Conservation (phyloP, 2,113 vertebrate genomes). For the Nesospiza acunhae region DNA sequence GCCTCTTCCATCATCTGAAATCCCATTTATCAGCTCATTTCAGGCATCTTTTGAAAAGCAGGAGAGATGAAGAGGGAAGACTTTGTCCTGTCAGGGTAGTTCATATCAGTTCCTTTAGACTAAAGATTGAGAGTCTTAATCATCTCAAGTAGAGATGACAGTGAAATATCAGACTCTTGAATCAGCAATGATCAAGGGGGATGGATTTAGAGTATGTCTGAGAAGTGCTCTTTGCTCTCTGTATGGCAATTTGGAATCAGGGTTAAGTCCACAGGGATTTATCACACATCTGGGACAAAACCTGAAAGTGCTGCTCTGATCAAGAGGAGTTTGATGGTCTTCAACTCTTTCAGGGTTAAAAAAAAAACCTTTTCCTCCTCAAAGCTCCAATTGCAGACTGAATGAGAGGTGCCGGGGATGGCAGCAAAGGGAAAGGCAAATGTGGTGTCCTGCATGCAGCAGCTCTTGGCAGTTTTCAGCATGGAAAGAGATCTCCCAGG, state of each 20-base stretch:
- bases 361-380: not conserved
- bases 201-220: not conserved
- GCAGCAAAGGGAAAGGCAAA: not conserved
- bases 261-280: not conserved
- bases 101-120: slow-evolving; percentile 24
- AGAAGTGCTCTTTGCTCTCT: not conserved
- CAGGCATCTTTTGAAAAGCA: not conserved
- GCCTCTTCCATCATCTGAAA: slow-evolving; percentile 18
- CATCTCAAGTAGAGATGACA: slow-evolving; percentile 28
- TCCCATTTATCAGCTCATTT: slow-evolving; percentile 48
- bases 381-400: not conserved
- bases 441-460: not conserved
- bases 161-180: not conserved
- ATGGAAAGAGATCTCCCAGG: not conserved
- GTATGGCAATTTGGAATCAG: not conserved
- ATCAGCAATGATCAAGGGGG: not conserved
- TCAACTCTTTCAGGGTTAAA: not conserved
- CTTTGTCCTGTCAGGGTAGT: slow-evolving; percentile 22
- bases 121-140: slow-evolving; percentile 22
- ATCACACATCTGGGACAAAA: not conserved
- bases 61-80: slow-evolving; percentile 46
- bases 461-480: not conserved
- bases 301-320: not conserved
- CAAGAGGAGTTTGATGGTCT: not conserved
- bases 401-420: accelerated